Conservation (phyloP, 2,888 invertebrate species). For the Alviniconcha strummeri region DNA sequence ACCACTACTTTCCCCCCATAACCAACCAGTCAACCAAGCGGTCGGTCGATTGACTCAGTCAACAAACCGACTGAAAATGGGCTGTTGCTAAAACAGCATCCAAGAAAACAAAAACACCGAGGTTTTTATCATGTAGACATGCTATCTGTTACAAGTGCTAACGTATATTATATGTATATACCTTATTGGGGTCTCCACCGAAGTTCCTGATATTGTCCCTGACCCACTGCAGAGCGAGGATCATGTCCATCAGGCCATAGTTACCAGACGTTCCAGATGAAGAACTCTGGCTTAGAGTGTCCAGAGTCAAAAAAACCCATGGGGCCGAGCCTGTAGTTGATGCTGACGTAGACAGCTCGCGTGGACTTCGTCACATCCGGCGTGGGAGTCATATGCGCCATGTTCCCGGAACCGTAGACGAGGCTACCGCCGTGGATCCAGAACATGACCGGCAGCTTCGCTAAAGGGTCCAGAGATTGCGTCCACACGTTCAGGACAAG, state of each 20-base stretch:
- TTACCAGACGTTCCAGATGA: constrained; percentile 53
- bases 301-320: constrained; percentile 85
- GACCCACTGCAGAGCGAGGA: constrained; percentile 58
- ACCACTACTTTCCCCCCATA: too few species aligned
- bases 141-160: too few species aligned
- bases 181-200: constrained; percentile 54
- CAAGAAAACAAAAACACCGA: too few species aligned
- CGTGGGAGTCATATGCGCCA: constrained; percentile 77
- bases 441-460: constrained; percentile 64
- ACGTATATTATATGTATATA: constrained; percentile 13
- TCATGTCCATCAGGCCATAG: constrained; percentile 62
- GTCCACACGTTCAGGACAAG: constrained; percentile 62
- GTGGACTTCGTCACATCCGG: constrained; percentile 84
- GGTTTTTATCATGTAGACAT: too few species aligned
- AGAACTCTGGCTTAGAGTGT: constrained; percentile 68
- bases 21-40: too few species aligned
- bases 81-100: too few species aligned
- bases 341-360: constrained; percentile 89
- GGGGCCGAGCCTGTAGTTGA: constrained; percentile 85
- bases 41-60: too few species aligned
- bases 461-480: constrained; percentile 52
- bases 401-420: constrained; percentile 50
- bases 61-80: too few species aligned
- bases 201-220: constrained; percentile 54
- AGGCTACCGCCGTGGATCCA: constrained; percentile 68